Conservation (phyloP, 2,797 vertebrate species). For the Phaenicophaeus curvirostris region DNA sequence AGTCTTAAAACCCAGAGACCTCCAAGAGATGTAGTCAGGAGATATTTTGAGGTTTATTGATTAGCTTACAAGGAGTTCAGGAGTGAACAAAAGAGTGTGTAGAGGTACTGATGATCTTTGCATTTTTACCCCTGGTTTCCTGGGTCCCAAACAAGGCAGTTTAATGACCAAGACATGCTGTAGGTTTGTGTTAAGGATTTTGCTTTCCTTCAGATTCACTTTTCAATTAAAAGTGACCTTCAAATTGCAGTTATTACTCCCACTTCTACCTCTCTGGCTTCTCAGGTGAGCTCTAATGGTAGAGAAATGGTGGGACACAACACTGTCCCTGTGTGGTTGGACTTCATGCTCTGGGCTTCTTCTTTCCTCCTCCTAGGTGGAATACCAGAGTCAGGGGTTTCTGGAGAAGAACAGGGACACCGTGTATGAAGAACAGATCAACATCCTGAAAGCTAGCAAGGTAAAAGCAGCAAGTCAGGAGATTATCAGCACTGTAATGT, state of each 20-base stretch:
- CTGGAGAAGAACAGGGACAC: constrained; percentile 98
- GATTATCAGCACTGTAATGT: neutral
- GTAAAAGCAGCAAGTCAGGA: constrained; percentile 59
- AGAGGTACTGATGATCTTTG: neutral
- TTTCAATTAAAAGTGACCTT: neutral
- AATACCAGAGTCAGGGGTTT: constrained; percentile 93
- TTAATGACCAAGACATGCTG: neutral
- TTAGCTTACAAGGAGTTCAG: neutral
- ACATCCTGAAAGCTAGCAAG: constrained; percentile 95
- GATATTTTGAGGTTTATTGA: neutral
- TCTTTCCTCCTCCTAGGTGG: constrained; percentile 80
- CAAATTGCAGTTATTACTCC: neutral
- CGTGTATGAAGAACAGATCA: constrained; percentile 95
- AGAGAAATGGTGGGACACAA: neutral
- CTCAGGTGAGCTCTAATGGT: accelerated
- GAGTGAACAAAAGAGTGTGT: neutral
- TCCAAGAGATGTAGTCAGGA: neutral
- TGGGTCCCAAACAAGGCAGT: neutral
- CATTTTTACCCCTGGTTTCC: neutral
- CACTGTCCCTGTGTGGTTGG: accelerated
- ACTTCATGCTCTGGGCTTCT: neutral
- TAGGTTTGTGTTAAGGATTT: neutral
- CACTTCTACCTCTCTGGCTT: neutral
- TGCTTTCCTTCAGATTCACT: neutral
- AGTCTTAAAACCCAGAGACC: neutral